Base-by-base conservation (phyloP, 2,888 invertebrate genomes). In the Nemoura dubitans region DNA sequence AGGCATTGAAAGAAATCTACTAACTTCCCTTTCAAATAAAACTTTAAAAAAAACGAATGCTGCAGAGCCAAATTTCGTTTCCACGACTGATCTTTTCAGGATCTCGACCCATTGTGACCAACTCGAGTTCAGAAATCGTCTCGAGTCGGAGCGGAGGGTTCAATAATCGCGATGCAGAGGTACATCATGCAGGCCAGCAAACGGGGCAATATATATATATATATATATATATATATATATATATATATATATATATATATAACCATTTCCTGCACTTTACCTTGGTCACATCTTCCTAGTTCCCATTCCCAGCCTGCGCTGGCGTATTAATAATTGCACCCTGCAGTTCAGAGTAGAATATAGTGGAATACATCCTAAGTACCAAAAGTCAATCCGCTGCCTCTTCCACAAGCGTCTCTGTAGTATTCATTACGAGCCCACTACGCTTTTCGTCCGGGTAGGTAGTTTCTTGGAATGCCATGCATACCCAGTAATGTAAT, bases 21-120 rank as follows among this genome's bases (percentile, higher is more conserved):
- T 7, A 82, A 82, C 36, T 21, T 82, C 82, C 82, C 29, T 82
- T 82, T 82, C 82, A 82, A 28, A 25, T 21, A 26, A 2, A 14
- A 7, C 29, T 29, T 0, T 14, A 28, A 78, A 78, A 36, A 78
- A 78, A 78, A 36, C 5, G 36, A 36, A 10, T 6, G 78, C 78
- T 29, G 59, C 59, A 59, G 10, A 78, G 2, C 78, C 78, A 6
- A 76, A 25, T 78, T 28, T 26, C 25, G 14, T 78, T 78, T 78
- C 27, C 3, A 25, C 21, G 27, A 16, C 28, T 26, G 78, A 5
- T 82, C 82, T 82, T 82, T 82, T 82, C 82, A 82, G 36, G 36
- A 16, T 7, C 6, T 82, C 25, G 28, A 30, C n/a, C 78, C 26
- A 25, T 78, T 78, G 78, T 78, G 78, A 10, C 78, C 27, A 10